Evolutionary conservation across 2,797 vertebrate species (phyloP), one percentile per base, ranked within the genome.

Genomic region (Neomorphus geoffroyi): DNA sequence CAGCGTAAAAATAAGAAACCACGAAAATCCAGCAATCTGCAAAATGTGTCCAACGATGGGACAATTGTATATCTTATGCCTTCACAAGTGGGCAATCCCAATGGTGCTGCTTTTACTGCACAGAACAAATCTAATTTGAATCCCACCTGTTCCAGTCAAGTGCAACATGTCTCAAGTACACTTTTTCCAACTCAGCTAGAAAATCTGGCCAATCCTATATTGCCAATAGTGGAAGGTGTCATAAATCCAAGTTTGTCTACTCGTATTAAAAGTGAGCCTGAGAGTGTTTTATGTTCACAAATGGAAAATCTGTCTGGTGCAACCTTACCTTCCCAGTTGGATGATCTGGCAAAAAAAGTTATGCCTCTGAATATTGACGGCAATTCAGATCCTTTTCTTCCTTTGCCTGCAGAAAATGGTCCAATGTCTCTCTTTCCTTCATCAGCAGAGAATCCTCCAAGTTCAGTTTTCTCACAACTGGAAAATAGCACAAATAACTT

Each of bases 331-430:
- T 96, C 98, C 41, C 98, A 98, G 70, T 73, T 98, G 81, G 96
- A 98, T 10, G 96, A 98, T 89, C 89, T 98, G 78, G 97, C 98
- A 93, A 98, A 97, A 95, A 98, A 98, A 53, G 98, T 98, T 96
- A 97, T 98, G 93, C 98, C 98, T 56, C 97, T 98, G 67, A 98
- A 98, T 91, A 98, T 99, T 97, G 98, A 98, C 48, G 99, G 98
- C 28, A 97, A 98, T 92, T 98, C 99, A 85, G 98, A 99, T 97
- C 99, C 99, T 51, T 98, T 99, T 91, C 98, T 99, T 94, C 98
- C 99, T 80, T 98, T 99, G 88, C 99, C 99, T 96, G 97, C 99
- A 23, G 98, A 98, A 97, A 98, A 96, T 9, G 96, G 97, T 87
- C 91, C 97, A 30, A 96, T 98, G 96, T 98, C 98, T 92, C 97